phyloP scores from a whole-genome alignment of 2,888 invertebrate genomes.

The Atherix ibis region DNA sequence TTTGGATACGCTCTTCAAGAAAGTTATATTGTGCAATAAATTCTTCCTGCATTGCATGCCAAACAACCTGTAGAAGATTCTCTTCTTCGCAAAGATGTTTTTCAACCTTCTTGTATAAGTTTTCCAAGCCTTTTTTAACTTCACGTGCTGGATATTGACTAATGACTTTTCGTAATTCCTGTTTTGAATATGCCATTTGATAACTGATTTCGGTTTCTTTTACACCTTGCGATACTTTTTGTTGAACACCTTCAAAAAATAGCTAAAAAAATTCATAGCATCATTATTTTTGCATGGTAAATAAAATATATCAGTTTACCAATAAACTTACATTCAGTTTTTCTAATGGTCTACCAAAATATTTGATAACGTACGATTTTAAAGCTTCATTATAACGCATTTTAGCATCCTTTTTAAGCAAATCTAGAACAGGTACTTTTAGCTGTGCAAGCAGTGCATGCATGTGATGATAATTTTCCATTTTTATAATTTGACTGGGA shows the following conservation, averaged over 20 bases:
- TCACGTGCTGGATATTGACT: constrained; percentile 85
- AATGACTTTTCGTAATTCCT: constrained; percentile 87
- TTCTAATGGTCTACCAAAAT: constrained; percentile 85
- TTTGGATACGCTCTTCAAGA: constrained; percentile 80
- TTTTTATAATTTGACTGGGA: constrained; percentile 79
- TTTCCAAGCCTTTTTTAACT: constrained; percentile 85
- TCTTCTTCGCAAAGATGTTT: constrained; percentile 93
- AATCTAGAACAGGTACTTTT: constrained; percentile 79
- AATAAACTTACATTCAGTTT: constrained; percentile 56
- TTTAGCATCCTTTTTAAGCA: constrained; percentile 78
- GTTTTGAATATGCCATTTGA: constrained; percentile 93
- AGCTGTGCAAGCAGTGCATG: constrained; percentile 72
- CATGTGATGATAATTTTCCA: constrained; percentile 94
- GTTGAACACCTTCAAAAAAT: constrained; percentile 95
- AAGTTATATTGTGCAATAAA: constrained; percentile 92
- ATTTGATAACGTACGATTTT: constrained; percentile 79
- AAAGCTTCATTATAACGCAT: constrained; percentile 79
- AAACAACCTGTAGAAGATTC: constrained; percentile 86
- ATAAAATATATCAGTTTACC: constrained; percentile 4
- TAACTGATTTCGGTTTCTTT: constrained; percentile 96
- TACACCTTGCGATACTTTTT: constrained; percentile 82
- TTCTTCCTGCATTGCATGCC: constrained; percentile 99
- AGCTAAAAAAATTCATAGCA: constrained; percentile 39
- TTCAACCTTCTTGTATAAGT: constrained; percentile 88
- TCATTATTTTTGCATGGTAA: constrained; percentile 1